Percentiles rank a stretch among this genome's conserved stretches.
Conservation (phyloP, 2,888 invertebrate species). For the Melipona bicolor region DNA sequence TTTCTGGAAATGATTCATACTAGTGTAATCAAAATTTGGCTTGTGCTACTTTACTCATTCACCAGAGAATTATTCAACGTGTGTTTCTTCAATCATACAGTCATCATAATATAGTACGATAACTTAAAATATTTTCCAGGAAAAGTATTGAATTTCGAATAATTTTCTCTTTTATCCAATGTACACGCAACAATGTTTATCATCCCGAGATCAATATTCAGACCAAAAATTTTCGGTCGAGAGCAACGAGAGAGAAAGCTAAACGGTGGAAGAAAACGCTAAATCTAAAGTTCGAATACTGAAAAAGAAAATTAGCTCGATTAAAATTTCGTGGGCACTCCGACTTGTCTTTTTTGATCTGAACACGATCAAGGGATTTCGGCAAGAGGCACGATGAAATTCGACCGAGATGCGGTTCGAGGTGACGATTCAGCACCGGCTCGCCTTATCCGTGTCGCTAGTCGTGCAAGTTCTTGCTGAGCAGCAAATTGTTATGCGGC, state of each 20-base stretch:
- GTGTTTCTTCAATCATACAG: too few relatives aligned
- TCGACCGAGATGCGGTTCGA: slow-evolving; percentile 37
- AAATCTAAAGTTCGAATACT: slow-evolving; percentile 18
- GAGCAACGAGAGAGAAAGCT: not conserved
- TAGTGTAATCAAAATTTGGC: too few relatives aligned
- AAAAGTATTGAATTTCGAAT: not conserved
- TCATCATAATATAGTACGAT: not conserved
- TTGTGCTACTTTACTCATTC: too few relatives aligned
- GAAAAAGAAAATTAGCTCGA: not conserved
- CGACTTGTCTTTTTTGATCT: not conserved
- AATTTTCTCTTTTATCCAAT: too few relatives aligned
- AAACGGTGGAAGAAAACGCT: not conserved
- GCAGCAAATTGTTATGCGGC: slow-evolving; percentile 93
- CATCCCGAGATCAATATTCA: slow-evolving; percentile 32
- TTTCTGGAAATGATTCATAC: too few relatives aligned
- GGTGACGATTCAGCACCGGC: slow-evolving; percentile 62
- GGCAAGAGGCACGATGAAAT: not conserved
- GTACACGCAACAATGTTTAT: not conserved
- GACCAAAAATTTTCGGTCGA: not conserved
- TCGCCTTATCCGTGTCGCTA: slow-evolving; percentile 79
- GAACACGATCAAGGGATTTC: not conserved
- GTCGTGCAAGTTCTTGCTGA: slow-evolving; percentile 94
- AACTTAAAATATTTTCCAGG: not conserved
- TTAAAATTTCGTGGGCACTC: slow-evolving; percentile 1
- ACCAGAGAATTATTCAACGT: not conserved